phyloP scores from a whole-genome alignment of 2,888 invertebrate species.

The Diaperis boleti region DNA sequence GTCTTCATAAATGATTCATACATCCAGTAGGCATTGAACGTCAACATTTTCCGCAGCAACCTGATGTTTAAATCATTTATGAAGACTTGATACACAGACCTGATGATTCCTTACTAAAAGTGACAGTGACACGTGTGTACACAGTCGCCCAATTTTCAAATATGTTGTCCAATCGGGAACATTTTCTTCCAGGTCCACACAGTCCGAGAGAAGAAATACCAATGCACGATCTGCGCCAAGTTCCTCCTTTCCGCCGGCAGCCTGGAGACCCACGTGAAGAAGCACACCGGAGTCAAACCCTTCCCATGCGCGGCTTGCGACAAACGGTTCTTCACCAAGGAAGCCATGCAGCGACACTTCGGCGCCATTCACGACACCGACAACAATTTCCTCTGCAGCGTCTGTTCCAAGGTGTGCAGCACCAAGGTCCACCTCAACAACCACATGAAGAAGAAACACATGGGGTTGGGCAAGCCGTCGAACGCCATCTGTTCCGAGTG shows the following conservation, averaged over 20 bases:
- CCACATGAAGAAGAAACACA: conserved; percentile 53
- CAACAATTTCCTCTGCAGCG: conserved; percentile 50
- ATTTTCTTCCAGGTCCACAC: conserved; percentile 49
- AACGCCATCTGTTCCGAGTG: conserved; percentile 51
- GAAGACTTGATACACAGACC: too few species aligned
- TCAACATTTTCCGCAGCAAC: too few species aligned
- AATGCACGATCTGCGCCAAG: conserved; percentile 51
- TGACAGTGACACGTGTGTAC: too few species aligned
- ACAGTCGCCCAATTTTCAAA: too few species aligned
- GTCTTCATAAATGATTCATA: too few species aligned
- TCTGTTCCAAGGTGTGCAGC: conserved; percentile 53
- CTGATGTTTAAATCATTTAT: too few species aligned
- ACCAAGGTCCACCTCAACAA: conserved; percentile 52
- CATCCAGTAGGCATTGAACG: too few species aligned
- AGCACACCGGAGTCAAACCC: conserved; percentile 59
- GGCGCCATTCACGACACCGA: conserved; percentile 51
- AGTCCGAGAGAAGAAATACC: conserved; percentile 48
- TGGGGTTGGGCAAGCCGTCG: conserved; percentile 46
- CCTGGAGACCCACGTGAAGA: conserved; percentile 58
- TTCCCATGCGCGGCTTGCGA: conserved; percentile 55
- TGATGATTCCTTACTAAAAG: too few species aligned
- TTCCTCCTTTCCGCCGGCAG: conserved; percentile 48
- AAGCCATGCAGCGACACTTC: conserved; percentile 52
- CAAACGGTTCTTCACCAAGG: conserved; percentile 51
- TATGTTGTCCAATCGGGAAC: too few species aligned